Evolutionary conservation across 2,888 invertebrate genomes (phyloP), one percentile per base, ranked within the genome.

Genomic region (Chalcis sispes): DNA sequence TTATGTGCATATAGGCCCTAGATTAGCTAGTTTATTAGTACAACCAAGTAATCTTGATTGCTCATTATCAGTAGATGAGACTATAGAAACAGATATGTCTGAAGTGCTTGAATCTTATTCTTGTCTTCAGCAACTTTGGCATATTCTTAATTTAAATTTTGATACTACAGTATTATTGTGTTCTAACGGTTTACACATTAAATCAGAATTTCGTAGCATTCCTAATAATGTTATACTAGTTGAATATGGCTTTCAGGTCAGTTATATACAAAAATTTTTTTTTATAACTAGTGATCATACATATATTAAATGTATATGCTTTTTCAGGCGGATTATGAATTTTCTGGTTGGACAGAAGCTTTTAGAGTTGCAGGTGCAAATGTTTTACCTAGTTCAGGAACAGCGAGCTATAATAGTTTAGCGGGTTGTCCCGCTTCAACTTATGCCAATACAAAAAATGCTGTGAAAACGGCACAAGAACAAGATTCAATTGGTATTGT

Each of bases 371-470:
- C 88, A 36, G 90, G 90, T 18, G 89, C 89, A 48, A 89, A 90
- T 79, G 90, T 91, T 65, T 87, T 90, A 72, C 89, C 91, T 20
- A 91, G 91, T 81, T 91, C 91, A 25, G 92, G 92, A 23, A 92
- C 92, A 29, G 91, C 92, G 48, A 91, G 91, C 75, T 92, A 92
- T 89, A 91, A 91, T 82, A 91, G 91, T 82, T 83, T 92, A 62
- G 90, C 91, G 7, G 92, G 92, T 8, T 91, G 91, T 86, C 92
- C 92, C 1, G 92, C 92, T 75, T 92, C 91, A 18, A 90, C 92
- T 7, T 88, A 91, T 13, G 90, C 90, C 20, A 92, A 92, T 82
- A 90, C 92, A 54, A 90, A 89, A 81, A 89, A 90, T 81, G 91
- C 91, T 5, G 88, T 91, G 52, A 89, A 90, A 80, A 89, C 90